These are phyloP conservation scores for Murina feae DNA, from an alignment of 2,113 vertebrate genomes.

Conservation along the genomic window DNA sequence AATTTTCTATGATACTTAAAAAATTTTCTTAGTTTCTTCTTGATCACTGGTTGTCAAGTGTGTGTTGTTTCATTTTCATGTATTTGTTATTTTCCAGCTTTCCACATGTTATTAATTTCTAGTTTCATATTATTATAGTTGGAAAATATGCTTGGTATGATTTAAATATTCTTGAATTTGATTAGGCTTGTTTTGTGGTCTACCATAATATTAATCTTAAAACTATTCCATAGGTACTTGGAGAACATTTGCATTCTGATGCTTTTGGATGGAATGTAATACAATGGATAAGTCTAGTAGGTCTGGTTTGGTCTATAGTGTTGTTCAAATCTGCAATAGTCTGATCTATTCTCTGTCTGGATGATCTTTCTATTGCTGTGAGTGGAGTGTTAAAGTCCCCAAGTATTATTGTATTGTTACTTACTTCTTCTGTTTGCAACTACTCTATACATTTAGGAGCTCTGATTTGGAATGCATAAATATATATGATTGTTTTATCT, in stretches of 20 bases:
- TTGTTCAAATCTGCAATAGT: background rate
- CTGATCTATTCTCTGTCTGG: background rate
- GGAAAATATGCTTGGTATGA: background rate
- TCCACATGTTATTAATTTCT: too few species aligned
- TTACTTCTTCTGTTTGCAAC: background rate
- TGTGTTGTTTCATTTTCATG: too few species aligned
- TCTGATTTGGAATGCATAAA: background rate
- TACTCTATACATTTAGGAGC: background rate
- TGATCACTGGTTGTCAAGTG: too few species aligned
- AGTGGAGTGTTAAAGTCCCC: background rate
- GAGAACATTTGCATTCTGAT: background rate
- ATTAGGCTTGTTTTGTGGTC: background rate
- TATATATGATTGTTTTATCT: background rate
- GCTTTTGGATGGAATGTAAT: background rate
- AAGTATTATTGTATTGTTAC: background rate
- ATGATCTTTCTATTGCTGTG: background rate
- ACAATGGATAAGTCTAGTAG: background rate
- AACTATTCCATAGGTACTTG: background rate
- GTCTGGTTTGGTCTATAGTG: background rate
- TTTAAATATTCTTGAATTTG: background rate
- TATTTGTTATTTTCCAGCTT: too few species aligned
- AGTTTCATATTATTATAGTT: too few species aligned
- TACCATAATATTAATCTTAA: background rate
- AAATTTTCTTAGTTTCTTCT: too few species aligned
- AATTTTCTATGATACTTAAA: too few species aligned